Base-by-base conservation (phyloP, 2,113 vertebrate genomes). In the Artemisiospiza belli region DNA sequence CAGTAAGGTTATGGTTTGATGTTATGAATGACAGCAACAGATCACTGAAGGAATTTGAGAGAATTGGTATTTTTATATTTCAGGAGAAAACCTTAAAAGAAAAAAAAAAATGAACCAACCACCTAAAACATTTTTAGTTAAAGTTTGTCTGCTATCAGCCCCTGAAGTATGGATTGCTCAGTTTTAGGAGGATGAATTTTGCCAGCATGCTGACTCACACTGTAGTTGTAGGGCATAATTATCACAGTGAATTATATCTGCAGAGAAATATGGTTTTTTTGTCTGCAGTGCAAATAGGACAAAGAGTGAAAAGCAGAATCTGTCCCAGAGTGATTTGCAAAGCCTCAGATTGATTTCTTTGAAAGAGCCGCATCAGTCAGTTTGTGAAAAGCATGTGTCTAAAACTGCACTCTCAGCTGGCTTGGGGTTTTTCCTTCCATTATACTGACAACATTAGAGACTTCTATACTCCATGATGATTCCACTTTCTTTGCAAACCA, bases 1-100 rank as follows among this genome's bases (percentile, higher is more conserved):
- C 75, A 95, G 91, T 88, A 94, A 91, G 87, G 84, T 85, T 95
- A 93, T 86, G 66, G 73, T 77, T 96, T 94, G 72, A 91, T 86
- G 62, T 9, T 46, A 24, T 83, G 83, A 95, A 91, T 92, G 95
- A 97, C 89, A 97, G 80, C 63, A 90, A 87, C 75, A 94, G 86
- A 97, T 90, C 83, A 77, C 37, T 28, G 21, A 61, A 84, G 63
- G 24, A 89, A 52, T 92, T 59, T 76, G 51, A 87, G 77, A 76
- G 77, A 85, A 94, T 37, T 14, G 3, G 80, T 83, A 39, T 39
- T 83, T 96, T 81, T 62, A 70, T 74, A 66, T 94, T 96, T 95
- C 85, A 95, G 58, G 85, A 93, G 51, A 75, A 95, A 96, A 87
- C 69, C 89, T 63, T 95, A 94, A 92, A 87, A 85, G 7, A 2